Base-by-base conservation (phyloP, 2,888 invertebrate genomes). In the Synanthedon formicaeformis region DNA sequence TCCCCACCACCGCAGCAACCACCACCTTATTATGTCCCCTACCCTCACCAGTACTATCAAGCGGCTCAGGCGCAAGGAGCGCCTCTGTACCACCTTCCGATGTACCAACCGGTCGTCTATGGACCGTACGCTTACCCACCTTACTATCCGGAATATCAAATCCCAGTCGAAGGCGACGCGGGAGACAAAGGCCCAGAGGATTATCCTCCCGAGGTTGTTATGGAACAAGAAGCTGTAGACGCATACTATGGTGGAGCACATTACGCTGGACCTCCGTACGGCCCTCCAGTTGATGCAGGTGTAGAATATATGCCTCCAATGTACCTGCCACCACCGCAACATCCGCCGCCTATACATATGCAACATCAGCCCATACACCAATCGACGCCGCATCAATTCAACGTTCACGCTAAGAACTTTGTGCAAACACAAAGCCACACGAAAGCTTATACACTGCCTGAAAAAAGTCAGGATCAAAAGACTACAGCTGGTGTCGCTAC, bases 41-140 rank as follows among this genome's bases (percentile, higher is more conserved):
- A 83, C 52, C 86, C 87, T 61, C 87, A 85, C 4, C 88, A 83
- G 62, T 87, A 88, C 66, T 88, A 88, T 52, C 81, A 79, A 3
- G 85, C 88, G 0, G 86, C 88, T 40, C 86, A 88, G 57, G 89
- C 88, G 3, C 88, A 89, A 59, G 89, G 89, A 5, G 86, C 89
- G 2, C 89, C 89, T 0, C 67, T 89, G 4, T 89, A 88, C 66
- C 85, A 88, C 56, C 63, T 88, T n/a, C 89, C 89, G 1, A 69
- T 88, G 54, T 88, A 88, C 64, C 88, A 87, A 60, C 88, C 86
- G 0, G 63, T 88, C 6, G 75, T 87, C 1, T 88, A 88, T 57
- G 81, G 83, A 1, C 79, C 84, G 1, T 88, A 87, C 55, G 73
- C 86, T 1, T 88, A 88, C 60, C 82, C 85, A n/a, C 78, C 81